Evolutionary conservation across 1,140 invertebrate species (phyloP).

Genomic region (Chironomus tepperi): DNA sequence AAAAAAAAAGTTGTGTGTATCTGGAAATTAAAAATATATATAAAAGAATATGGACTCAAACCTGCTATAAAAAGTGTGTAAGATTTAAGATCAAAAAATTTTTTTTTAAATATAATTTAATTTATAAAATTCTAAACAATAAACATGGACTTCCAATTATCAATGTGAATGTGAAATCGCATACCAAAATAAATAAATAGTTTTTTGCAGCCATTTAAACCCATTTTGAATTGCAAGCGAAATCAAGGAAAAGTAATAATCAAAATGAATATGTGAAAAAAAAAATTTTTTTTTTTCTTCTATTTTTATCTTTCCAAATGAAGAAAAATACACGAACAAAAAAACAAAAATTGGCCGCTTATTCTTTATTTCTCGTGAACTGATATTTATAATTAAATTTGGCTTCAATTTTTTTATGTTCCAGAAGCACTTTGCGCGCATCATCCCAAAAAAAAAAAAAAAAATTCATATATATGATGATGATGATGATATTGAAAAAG

Average conservation of each 20-base stretch:
- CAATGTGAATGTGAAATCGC: neutral
- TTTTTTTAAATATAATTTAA: no score
- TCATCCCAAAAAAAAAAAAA: neutral
- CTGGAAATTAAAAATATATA: neutral
- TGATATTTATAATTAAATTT: slow-evolving; percentile 23
- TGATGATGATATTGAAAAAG: slow-evolving; percentile 15
- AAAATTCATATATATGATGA: neutral
- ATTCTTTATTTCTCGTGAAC: slow-evolving; percentile 6
- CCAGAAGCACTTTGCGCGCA: slow-evolving; percentile 9
- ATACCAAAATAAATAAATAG: neutral
- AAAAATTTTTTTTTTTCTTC: slow-evolving; percentile 21
- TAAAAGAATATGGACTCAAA: slow-evolving; percentile 14
- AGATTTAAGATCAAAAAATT: neutral
- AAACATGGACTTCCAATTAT: neutral
- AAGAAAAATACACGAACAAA: slow-evolving; percentile 22
- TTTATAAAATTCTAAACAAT: neutral
- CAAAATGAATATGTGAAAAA: slow-evolving; percentile 1
- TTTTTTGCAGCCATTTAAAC: slow-evolving; percentile 18
- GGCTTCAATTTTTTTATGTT: slow-evolving; percentile 17
- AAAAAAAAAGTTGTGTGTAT: neutral
- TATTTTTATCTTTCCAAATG: slow-evolving; percentile 21
- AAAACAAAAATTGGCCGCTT: neutral
- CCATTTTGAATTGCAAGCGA: neutral
- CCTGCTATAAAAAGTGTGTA: slow-evolving; percentile 12
- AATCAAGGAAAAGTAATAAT: slow-evolving; percentile 22